phyloP scores from a whole-genome alignment of 2,113 vertebrate species.

The Sylvicapra grimmia region DNA sequence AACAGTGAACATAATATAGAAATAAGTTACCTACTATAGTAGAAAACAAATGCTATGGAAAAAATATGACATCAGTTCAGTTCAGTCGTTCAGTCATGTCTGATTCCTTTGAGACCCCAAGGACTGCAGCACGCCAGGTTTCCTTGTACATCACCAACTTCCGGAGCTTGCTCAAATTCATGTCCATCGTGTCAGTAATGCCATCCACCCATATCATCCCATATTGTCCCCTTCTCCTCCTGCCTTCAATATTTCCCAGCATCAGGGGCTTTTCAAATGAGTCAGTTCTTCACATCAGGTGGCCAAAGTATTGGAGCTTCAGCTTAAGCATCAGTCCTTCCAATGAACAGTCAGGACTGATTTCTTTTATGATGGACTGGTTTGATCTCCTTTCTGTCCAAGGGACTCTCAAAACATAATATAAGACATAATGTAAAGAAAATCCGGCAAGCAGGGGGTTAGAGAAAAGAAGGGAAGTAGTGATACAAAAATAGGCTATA shows the following conservation, averaged over 20 bases:
- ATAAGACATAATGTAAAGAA: not conserved
- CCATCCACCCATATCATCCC: not conserved
- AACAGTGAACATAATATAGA: not conserved
- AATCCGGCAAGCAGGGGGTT: fast-evolving
- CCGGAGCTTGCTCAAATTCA: not conserved
- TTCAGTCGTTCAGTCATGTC: not conserved
- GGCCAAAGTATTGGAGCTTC: not conserved
- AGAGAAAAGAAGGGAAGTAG: not conserved
- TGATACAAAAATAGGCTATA: not conserved
- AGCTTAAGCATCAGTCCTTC: not conserved
- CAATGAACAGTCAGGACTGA: not conserved
- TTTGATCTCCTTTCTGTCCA: not conserved
- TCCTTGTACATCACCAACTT: not conserved
- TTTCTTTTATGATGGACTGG: not conserved
- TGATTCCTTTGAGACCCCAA: not conserved
- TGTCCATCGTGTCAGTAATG: not conserved
- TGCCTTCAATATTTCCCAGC: not conserved
- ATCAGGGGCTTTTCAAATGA: not conserved
- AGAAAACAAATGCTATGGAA: not conserved
- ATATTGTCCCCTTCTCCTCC: not conserved
- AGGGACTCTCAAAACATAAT: not conserved
- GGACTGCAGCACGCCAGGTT: fast-evolving
- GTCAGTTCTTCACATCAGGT: not conserved
- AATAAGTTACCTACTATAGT: not conserved
- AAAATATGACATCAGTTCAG: not conserved